phyloP scores from a whole-genome alignment of 1,140 invertebrate species.

The Pararge aegeria region DNA sequence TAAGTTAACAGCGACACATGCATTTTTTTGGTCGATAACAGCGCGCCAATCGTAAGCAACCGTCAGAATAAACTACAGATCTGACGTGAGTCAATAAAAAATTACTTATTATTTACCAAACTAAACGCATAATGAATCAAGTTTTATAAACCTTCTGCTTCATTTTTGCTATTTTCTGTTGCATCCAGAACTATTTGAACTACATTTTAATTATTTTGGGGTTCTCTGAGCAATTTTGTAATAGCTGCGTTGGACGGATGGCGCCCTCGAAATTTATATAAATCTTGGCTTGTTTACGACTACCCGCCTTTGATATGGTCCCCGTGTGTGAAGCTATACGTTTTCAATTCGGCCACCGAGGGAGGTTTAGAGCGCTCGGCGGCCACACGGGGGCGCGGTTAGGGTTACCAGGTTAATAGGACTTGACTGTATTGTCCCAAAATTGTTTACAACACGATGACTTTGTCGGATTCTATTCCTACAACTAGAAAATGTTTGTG shows the following conservation, averaged over 20 bases:
- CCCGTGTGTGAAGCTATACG: constrained; percentile 59
- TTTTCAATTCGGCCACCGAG: constrained; percentile 63
- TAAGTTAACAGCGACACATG: too few relatives aligned
- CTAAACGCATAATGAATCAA: too few relatives aligned
- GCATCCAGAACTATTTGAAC: too few relatives aligned
- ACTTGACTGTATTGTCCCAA: not conserved
- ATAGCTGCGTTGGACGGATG: constrained; percentile 24
- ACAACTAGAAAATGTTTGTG: too few relatives aligned
- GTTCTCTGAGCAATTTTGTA: constrained; percentile 20
- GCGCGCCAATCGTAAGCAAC: too few relatives aligned
- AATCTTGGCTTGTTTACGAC: constrained; percentile 48
- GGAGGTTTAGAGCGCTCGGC: constrained; percentile 48
- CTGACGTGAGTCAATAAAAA: too few relatives aligned
- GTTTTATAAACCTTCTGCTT: too few relatives aligned
- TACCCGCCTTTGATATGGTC: constrained; percentile 50
- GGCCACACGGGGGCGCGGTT: constrained; percentile 47
- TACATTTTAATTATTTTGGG: constrained; percentile 33
- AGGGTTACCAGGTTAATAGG: not conserved
- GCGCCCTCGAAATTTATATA: constrained; percentile 41
- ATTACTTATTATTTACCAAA: too few relatives aligned
- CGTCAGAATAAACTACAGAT: too few relatives aligned
- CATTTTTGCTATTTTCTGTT: too few relatives aligned
- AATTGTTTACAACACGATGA: not conserved
- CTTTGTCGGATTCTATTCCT: too few relatives aligned
- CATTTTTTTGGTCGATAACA: too few relatives aligned